Conservation (phyloP, 2,797 vertebrate species). For the Hoplostethus mediterraneus region DNA sequence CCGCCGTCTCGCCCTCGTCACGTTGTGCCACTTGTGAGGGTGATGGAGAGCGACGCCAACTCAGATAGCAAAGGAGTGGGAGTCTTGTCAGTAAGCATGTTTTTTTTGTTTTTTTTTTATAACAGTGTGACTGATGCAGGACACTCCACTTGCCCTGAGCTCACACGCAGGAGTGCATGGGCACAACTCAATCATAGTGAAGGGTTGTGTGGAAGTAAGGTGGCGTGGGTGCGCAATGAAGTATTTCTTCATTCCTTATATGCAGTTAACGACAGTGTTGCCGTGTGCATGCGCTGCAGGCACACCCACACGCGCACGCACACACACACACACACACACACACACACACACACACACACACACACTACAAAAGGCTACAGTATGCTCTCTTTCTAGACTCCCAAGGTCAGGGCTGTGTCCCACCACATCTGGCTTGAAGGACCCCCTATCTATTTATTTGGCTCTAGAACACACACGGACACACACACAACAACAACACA, state of each 20-base stretch:
- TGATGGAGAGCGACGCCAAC: slow-evolving; percentile 54
- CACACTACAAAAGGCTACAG: slow-evolving; percentile 20
- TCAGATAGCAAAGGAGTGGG: slow-evolving; percentile 33
- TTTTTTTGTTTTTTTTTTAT: slow-evolving; percentile 52
- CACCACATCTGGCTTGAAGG: slow-evolving; percentile 48
- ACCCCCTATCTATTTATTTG: slow-evolving; percentile 55
- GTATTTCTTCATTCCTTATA: slow-evolving; percentile 22
- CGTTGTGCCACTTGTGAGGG: slow-evolving; percentile 42
- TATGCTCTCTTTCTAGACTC: slow-evolving; percentile 4
- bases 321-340: background rate
- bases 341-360: slow-evolving; percentile 1
- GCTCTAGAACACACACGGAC: slow-evolving; percentile 10
- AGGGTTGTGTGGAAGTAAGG: slow-evolving; percentile 25
- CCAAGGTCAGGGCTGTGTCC: slow-evolving; percentile 62
- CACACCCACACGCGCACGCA: background rate
- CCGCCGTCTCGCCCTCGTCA: slow-evolving; percentile 65
- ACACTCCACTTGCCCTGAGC: slow-evolving; percentile 55
- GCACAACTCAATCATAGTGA: slow-evolving; percentile 37
- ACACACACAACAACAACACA: background rate
- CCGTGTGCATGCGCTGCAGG: background rate
- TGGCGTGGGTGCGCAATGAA: background rate
- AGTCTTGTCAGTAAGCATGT: slow-evolving; percentile 49
- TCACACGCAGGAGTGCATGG: slow-evolving; percentile 46
- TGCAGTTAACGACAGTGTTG: slow-evolving; percentile 23
- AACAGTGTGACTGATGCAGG: slow-evolving; percentile 54